phyloP scores from a whole-genome alignment of 2,888 invertebrate species.

The Actias luna region DNA sequence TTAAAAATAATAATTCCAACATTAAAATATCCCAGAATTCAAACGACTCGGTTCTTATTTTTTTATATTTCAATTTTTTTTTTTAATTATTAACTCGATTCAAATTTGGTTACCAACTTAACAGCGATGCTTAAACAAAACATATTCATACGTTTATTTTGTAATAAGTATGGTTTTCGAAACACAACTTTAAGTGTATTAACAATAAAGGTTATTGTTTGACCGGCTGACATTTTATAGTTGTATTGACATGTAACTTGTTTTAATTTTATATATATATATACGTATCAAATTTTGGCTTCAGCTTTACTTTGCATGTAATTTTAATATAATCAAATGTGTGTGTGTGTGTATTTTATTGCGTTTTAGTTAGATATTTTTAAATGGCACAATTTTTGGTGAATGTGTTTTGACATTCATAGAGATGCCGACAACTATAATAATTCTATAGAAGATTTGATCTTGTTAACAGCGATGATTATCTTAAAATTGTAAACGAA shows the following conservation, averaged over 20 bases:
- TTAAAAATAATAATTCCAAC: too few relatives aligned
- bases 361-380: constrained; percentile 22
- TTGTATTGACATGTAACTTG: constrained; percentile 11
- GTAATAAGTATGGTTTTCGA: neutral
- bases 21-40: too few relatives aligned
- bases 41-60: too few relatives aligned
- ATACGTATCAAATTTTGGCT: constrained; percentile 53
- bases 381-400: neutral
- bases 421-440: neutral
- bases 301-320: constrained; percentile 63
- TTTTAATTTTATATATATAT: constrained; percentile 33
- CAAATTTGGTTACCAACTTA: too few relatives aligned
- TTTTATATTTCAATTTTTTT: too few relatives aligned
- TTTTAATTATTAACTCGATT: too few relatives aligned
- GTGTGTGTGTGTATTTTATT: constrained; percentile 33
- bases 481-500: neutral
- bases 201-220: constrained; percentile 28
- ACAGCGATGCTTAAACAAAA: too few relatives aligned
- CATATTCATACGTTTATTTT: neutral
- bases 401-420: neutral
- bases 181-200: neutral
- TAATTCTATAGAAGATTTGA: neutral
- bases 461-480: neutral
- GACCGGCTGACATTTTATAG: constrained; percentile 57
- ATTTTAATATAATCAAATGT: constrained; percentile 35